A percentile compares a stretch with the other conserved stretches of the same genome.
These are phyloP conservation scores for Cephalotes varians DNA, from an alignment of 2,888 invertebrate genomes.

Conservation along the genomic window DNA sequence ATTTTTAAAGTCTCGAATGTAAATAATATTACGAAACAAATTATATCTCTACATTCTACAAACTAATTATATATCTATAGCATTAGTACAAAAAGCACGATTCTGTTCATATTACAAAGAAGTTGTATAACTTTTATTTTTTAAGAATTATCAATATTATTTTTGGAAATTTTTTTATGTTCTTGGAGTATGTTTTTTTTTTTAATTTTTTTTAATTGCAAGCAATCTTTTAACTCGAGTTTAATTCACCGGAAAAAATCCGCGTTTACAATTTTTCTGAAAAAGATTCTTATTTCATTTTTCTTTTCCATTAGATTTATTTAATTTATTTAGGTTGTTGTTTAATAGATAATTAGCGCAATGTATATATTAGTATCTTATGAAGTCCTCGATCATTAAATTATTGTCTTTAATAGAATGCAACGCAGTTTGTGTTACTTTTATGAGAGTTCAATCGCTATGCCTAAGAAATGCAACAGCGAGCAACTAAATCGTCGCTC, in stretches of 20 bases:
- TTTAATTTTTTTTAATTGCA: neutral
- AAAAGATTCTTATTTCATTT: neutral
- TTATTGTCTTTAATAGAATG: slow-evolving; percentile 22
- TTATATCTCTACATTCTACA: slow-evolving; percentile 5
- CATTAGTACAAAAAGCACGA: neutral
- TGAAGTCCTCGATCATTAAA: neutral
- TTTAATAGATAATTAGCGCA: neutral
- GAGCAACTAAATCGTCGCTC: slow-evolving; percentile 14
- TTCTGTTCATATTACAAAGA: neutral
- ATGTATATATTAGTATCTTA: slow-evolving; percentile 6
- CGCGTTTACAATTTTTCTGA: neutral
- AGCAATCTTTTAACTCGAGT: neutral
- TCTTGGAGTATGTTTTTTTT: neutral
- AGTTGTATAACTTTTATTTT: neutral
- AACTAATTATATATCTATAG: neutral
- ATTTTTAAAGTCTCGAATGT: neutral
- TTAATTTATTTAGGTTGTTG: too few species aligned
- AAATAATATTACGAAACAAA: slow-evolving; percentile 17
- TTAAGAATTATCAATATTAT: neutral
- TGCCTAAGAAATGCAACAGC: slow-evolving; percentile 17
- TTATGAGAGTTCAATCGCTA: slow-evolving; percentile 3
- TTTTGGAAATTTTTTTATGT: neutral
- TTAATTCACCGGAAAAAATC: neutral
- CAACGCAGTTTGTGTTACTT: slow-evolving; percentile 19
- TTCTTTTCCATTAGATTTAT: neutral